Evolutionary conservation across 2,888 invertebrate genomes (phyloP).

Genomic region (Julus scandinavius): DNA sequence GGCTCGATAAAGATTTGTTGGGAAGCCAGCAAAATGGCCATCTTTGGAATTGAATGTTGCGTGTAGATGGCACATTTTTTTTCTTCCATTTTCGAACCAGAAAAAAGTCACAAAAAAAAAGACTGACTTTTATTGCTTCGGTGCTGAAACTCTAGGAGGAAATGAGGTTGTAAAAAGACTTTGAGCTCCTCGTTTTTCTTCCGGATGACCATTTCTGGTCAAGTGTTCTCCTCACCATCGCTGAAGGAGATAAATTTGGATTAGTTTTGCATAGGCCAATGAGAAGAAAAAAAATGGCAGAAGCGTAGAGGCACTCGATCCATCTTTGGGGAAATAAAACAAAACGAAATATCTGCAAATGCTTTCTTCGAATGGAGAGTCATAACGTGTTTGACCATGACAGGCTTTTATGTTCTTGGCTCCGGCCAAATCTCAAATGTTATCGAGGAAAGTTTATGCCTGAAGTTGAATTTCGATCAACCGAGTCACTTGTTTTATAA

Average conservation of each 20-base stretch:
- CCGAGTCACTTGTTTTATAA: too few relatives aligned
- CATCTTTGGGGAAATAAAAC: slow-evolving; percentile 41
- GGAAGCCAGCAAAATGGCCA: slow-evolving; percentile 25
- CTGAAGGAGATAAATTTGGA: slow-evolving; percentile 41
- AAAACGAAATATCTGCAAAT: slow-evolving; percentile 21
- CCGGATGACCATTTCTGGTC: slow-evolving; percentile 24
- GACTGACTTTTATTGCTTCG: slow-evolving; percentile 47
- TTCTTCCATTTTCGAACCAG: neutral
- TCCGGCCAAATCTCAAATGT: neutral
- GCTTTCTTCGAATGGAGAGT: neutral
- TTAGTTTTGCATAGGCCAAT: slow-evolving; percentile 49
- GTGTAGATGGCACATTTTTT: neutral
- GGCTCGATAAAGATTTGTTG: slow-evolving; percentile 47
- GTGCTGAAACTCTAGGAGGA: slow-evolving; percentile 43
- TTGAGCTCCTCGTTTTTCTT: slow-evolving; percentile 48
- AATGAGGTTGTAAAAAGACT: slow-evolving; percentile 52
- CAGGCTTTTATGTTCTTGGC: neutral
- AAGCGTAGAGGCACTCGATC: neutral
- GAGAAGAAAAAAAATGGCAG: neutral
- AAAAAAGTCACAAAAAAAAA: slow-evolving; percentile 5
- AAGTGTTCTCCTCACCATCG: slow-evolving; percentile 42
- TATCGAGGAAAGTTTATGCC: neutral
- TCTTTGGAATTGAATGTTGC: neutral
- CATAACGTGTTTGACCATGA: neutral
- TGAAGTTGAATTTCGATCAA: neutral